These are phyloP conservation scores for Dryobotodes eremita DNA, from an alignment of 2,888 invertebrate genomes.

Conservation along the genomic window DNA sequence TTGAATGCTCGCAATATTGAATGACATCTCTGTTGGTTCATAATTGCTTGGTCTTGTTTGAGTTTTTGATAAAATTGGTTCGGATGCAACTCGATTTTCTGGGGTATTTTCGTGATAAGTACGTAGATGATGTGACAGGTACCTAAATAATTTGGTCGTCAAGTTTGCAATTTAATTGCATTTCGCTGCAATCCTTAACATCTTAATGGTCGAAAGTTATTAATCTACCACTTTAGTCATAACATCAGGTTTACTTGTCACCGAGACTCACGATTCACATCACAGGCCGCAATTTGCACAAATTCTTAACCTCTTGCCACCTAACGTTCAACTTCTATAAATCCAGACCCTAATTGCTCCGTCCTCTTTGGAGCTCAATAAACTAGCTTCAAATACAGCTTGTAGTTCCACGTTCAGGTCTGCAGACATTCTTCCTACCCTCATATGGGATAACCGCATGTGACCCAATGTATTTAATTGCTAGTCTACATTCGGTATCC, in stretches of 20 bases:
- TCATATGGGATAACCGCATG: slow-evolving; percentile 57
- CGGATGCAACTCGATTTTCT: not conserved
- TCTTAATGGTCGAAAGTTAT: slow-evolving; percentile 17
- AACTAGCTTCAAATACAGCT: slow-evolving; percentile 39
- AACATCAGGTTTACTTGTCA: slow-evolving; percentile 18
- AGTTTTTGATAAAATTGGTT: not conserved
- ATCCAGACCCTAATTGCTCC: slow-evolving; percentile 48
- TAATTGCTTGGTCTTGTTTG: slow-evolving; percentile 1
- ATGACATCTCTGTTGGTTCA: not conserved
- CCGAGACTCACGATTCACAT: slow-evolving; percentile 30
- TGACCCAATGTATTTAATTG: slow-evolving; percentile 67
- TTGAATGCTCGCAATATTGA: slow-evolving; percentile 8
- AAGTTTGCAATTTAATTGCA: not conserved
- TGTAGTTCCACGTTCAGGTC: slow-evolving; percentile 22
- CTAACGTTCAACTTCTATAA: slow-evolving; percentile 38
- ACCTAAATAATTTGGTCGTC: not conserved
- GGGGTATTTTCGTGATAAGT: not conserved
- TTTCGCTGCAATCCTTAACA: slow-evolving; percentile 1
- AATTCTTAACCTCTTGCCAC: slow-evolving; percentile 43
- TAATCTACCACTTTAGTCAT: slow-evolving; percentile 10
- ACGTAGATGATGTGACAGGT: not conserved
- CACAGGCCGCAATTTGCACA: slow-evolving; percentile 31
- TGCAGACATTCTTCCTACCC: slow-evolving; percentile 47
- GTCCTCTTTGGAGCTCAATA: slow-evolving; percentile 47
- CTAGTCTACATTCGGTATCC: slow-evolving; percentile 57